phyloP scores from a whole-genome alignment of 2,888 invertebrate genomes.

The Mongoloraphidia duomilia region DNA sequence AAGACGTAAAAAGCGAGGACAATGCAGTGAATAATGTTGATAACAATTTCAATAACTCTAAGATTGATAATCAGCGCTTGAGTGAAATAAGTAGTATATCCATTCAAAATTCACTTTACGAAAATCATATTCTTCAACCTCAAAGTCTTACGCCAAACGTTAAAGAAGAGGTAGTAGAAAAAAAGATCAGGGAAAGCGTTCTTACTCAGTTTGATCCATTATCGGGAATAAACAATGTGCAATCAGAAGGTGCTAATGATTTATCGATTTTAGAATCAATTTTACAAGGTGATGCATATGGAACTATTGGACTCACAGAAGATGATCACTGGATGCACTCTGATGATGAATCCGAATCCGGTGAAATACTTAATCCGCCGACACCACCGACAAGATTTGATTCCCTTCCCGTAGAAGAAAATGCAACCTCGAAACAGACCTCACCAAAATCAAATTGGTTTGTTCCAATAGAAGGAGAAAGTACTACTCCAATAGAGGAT shows the following conservation, averaged over 20 bases:
- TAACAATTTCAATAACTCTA: conserved; percentile 3
- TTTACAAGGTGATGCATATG: conserved; percentile 53
- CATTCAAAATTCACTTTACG: conserved; percentile 31
- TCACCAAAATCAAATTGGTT: conserved; percentile 1
- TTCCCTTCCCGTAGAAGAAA: conserved; percentile 40
- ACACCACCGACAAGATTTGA: conserved; percentile 48
- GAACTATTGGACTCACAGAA: conserved; percentile 34
- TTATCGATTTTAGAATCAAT: conserved; percentile 49
- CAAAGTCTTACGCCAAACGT: conserved; percentile 20
- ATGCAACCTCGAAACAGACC: conserved; percentile 11
- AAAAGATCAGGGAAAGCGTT: conserved; percentile 38
- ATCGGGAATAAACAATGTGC: conserved; percentile 16
- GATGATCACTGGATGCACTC: conserved; percentile 33
- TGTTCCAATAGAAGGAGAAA: conserved; percentile 6
- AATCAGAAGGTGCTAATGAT: conserved; percentile 39
- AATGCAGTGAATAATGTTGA: conserved; percentile 10
- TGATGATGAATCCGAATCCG: conserved; percentile 28
- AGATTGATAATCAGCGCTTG: conserved; percentile 1
- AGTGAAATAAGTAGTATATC: conserved; percentile 16
- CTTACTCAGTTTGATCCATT: conserved; percentile 61
- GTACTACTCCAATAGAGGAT: conserved; percentile 13
- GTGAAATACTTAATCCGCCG: conserved; percentile 39
- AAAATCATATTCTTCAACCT: conserved; percentile 27
- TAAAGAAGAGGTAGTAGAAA: conserved; percentile 22
- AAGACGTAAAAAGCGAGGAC: conserved; percentile 18